Base-by-base conservation (phyloP, 2,888 invertebrate genomes). In the Watsonalla binaria region DNA sequence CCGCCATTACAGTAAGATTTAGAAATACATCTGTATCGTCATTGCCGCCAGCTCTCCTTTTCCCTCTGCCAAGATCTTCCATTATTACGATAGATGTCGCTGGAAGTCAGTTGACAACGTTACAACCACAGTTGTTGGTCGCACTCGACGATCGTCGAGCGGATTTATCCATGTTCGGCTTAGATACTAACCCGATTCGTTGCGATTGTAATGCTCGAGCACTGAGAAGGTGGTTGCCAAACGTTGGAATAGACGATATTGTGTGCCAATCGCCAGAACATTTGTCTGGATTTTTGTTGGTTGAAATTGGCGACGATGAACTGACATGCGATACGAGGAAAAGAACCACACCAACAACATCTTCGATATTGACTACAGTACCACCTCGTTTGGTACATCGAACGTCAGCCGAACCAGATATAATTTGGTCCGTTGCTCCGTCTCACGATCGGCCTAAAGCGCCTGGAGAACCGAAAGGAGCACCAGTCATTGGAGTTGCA, bases 361-460 rank as follows among this genome's bases (percentile, higher is more conserved):
- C 86, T 0, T 88, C 90, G 6, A 90, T 92, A 5, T 75, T 88
- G 0, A 82, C 92, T 0, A 84, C 92, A 0, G 69, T 80, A 7
- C 80, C 92, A 13, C 92, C 93, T 0, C 85, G 92, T 51, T 75
- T 93, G 15, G 86, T 93, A 0, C 92, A 92, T 47, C 92, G 92
- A 52, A 92, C 94, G 0, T 94, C 94, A 0, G 93, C 94, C 0
- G 96, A 97, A 68, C 96, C 97, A 0, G 96, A 97, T 70, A 97
- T 97, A 14, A 97, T 97, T 68, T 97, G 97, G 96, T 96, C 96
- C 4, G 91, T 96, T 11, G 94, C 95, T n/a, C 95, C 96, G 5
- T 92, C 94, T 0, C 93, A 93, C 56, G 86, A 92, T 45, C 91
- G 94, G 55, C 88, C 93, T 33, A 83, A 92, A 67, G 88, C 92